Base-by-base conservation (phyloP, 2,888 invertebrate species). In the Caenorhabditis parvicauda region DNA sequence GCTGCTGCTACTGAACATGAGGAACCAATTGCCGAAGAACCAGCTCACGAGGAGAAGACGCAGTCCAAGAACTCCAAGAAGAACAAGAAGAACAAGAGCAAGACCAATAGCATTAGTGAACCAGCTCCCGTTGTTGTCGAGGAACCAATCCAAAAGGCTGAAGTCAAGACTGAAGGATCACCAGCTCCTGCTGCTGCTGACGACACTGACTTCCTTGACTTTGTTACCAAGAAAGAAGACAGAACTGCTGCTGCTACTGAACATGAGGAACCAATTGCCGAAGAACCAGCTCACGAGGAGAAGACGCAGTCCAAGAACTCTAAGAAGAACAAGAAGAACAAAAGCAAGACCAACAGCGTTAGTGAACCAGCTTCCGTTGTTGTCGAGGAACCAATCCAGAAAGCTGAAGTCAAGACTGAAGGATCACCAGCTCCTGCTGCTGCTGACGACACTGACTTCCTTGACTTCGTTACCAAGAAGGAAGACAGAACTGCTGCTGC, bases 141-240 rank as follows among this genome's bases (percentile, higher is more conserved):
- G 6, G 7, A 17, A 14, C 44, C n/a, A 44, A 32, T 12, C 32
- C 32, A 7, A 32, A 32, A 7, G 12, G 32, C 32, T 12, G 12
- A 12, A 32, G 32, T 7, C 32, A 12, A 7, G 9, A 32, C 32
- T 12, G 12, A 32, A 32, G 7, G 32, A 32, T 32, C 7, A 32
- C 9, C 32, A 32, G 45, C 45, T 28, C 45, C 45, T 29, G 42
- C 22, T 42, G 42, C 42, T 19, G 64, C 59, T 41, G 65, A 65
- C 14, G 51, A 29, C 35, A 44, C 62, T 45, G 65, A 61, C 53
- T 61, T 62, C 35, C 32, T 62, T 6, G 62, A 62, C 51, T 65
- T 62, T 28, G 65, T 62, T 1, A 54, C 64, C 6, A 58, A 51
- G 3, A 61, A 59, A 24, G 25, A 35, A 37, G 55, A 52, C 12